phyloP scores from a whole-genome alignment of 2,888 invertebrate species.

The Drosophila rubida region DNA sequence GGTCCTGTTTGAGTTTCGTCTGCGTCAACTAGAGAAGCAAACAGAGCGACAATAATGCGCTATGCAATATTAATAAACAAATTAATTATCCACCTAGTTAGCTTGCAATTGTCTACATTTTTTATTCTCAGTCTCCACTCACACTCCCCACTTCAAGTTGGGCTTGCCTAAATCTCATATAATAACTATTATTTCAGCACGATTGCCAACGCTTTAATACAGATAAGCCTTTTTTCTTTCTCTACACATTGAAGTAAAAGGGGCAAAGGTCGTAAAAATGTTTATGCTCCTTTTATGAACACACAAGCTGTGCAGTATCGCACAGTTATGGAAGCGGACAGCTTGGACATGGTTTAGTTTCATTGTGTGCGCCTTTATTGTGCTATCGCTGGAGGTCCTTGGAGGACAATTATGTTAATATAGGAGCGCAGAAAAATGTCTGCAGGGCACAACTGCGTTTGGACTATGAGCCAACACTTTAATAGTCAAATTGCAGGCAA shows the following conservation, averaged over 20 bases:
- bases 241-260: conserved; percentile 45
- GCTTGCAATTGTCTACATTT: neutral
- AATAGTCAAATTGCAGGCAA: conserved; percentile 51
- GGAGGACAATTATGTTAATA: conserved; percentile 53
- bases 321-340: conserved; percentile 63
- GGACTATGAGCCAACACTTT: conserved; percentile 8
- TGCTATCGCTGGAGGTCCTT: conserved; percentile 59
- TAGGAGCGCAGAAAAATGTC: conserved; percentile 21
- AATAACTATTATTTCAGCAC: conserved; percentile 44
- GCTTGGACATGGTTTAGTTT: conserved; percentile 54
- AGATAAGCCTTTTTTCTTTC: conserved; percentile 43
- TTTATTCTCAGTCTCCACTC: neutral
- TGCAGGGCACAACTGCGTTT: conserved; percentile 28
- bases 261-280: conserved; percentile 69
- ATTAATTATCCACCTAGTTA: neutral
- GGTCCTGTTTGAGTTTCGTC: neutral
- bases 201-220: conserved; percentile 49
- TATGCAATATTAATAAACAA: conserved; percentile 5
- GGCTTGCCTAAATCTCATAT: conserved; percentile 30
- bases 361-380: conserved; percentile 68
- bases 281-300: conserved; percentile 75
- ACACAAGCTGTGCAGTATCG: conserved; percentile 75
- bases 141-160: conserved; percentile 3
- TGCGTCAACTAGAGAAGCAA: conserved; percentile 6
- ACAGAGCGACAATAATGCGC: conserved; percentile 4